Conservation (phyloP, 2,113 vertebrate species). For the Scomber colias region DNA sequence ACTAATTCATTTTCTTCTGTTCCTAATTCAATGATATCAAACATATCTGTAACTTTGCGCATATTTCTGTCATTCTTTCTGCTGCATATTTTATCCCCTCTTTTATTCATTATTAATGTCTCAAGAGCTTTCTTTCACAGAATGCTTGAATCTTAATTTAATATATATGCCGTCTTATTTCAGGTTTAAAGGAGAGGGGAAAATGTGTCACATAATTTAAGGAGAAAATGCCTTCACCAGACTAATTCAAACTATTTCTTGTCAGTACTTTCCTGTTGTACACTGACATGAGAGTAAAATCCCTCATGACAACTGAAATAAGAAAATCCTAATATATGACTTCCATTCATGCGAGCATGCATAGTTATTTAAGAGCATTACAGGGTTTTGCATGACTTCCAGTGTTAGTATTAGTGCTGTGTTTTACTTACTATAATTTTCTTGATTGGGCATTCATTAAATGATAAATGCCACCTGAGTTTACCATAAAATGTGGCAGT, state of each 20-base stretch:
- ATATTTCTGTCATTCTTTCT: conserved; percentile 39
- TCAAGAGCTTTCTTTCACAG: conserved; percentile 48
- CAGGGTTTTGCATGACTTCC: conserved; percentile 34
- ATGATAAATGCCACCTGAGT: conserved; percentile 21
- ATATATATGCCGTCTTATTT: conserved; percentile 50
- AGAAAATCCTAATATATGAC: conserved; percentile 42
- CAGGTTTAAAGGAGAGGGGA: conserved; percentile 14
- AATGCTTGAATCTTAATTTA: conserved; percentile 51
- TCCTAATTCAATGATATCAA: conserved; percentile 62
- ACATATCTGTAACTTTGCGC: conserved; percentile 54
- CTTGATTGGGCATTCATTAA: conserved; percentile 36
- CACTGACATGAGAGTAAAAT: conserved; percentile 42
- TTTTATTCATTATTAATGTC: conserved; percentile 64
- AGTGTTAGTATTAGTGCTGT: conserved; percentile 33
- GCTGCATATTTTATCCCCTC: conserved; percentile 52
- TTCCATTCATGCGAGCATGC: conserved; percentile 38
- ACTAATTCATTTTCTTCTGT: conserved; percentile 40
- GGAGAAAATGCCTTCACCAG: conserved; percentile 36
- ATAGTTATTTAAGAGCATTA: conserved; percentile 52
- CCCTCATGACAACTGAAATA: conserved; percentile 29
- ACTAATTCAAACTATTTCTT: conserved; percentile 56
- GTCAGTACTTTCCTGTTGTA: conserved; percentile 43
- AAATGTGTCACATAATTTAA: conserved; percentile 55
- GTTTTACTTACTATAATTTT: conserved; percentile 19
- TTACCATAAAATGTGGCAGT: conserved; percentile 1